Evolutionary conservation across 2,888 invertebrate species (phyloP).

Genomic region (Phengaris alcon): DNA sequence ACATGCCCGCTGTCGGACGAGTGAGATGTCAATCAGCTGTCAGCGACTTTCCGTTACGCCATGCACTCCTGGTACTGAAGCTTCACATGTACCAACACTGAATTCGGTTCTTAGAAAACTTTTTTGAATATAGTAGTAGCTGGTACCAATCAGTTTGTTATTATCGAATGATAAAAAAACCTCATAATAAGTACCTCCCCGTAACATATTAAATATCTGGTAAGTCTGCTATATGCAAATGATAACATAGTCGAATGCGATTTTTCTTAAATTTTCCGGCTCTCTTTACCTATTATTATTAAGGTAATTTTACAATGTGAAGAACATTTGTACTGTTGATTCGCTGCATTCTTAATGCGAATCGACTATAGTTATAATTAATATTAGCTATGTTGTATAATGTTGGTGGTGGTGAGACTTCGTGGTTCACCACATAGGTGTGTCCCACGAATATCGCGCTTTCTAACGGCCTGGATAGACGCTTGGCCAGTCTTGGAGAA

Average conservation of each 20-base stretch:
- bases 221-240: too few relatives aligned
- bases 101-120: constrained; percentile 25
- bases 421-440: constrained; percentile 43
- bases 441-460: constrained; percentile 48
- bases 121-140: neutral
- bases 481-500: constrained; percentile 36
- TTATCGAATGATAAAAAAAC: too few relatives aligned
- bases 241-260: too few relatives aligned
- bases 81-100: constrained; percentile 59
- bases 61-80: constrained; percentile 68
- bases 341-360: too few relatives aligned
- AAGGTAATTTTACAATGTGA: too few relatives aligned
- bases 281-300: too few relatives aligned
- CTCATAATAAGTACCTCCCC: too few relatives aligned
- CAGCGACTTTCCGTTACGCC: constrained; percentile 68
- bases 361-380: too few relatives aligned
- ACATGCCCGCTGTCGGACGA: constrained; percentile 69
- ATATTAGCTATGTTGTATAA: constrained; percentile 34
- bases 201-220: too few relatives aligned
- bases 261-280: too few relatives aligned
- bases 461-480: constrained; percentile 38
- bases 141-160: neutral
- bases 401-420: constrained; percentile 33
- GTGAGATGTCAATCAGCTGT: constrained; percentile 79
- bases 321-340: too few relatives aligned